Evolutionary conservation across 92 coral and sea anemone species (phyloP).

Genomic region (Pocillopora grandis): DNA sequence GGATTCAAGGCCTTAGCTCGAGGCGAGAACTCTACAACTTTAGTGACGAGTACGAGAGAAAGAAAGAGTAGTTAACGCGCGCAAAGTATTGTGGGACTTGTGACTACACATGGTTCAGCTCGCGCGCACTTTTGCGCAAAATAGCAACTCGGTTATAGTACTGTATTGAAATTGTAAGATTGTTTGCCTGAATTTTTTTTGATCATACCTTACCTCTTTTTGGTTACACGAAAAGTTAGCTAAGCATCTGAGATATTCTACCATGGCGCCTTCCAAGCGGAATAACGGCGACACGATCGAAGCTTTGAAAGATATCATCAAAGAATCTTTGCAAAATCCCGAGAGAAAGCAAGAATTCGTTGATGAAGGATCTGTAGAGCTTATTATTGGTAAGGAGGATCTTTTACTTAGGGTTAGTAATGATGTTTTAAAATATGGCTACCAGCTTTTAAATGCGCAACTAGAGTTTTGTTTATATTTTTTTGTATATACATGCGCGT

Average conservation of each 20-base stretch:
- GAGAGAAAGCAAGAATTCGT: slow-evolving; percentile 67
- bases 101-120: no score
- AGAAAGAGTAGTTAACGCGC: slow-evolving; percentile 32
- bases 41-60: slow-evolving; percentile 34
- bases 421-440: not conserved
- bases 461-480: no score
- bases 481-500: no score
- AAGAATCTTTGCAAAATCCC: slow-evolving; percentile 59
- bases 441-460: no score
- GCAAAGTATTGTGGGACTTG: not conserved
- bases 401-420: not conserved
- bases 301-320: slow-evolving; percentile 55
- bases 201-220: not conserved
- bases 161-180: no score
- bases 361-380: slow-evolving; percentile 75
- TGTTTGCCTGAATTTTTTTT: not conserved
- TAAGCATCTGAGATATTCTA: no score
- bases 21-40: slow-evolving; percentile 97
- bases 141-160: no score
- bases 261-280: slow-evolving; percentile 9
- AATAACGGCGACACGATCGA: slow-evolving; percentile 13
- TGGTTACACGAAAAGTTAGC: no score
- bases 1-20: slow-evolving; percentile 99
- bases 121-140: no score
- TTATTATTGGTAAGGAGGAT: slow-evolving; percentile 67